Base-by-base conservation (phyloP, 2,797 vertebrate genomes). In the Nannoperca obscura region DNA sequence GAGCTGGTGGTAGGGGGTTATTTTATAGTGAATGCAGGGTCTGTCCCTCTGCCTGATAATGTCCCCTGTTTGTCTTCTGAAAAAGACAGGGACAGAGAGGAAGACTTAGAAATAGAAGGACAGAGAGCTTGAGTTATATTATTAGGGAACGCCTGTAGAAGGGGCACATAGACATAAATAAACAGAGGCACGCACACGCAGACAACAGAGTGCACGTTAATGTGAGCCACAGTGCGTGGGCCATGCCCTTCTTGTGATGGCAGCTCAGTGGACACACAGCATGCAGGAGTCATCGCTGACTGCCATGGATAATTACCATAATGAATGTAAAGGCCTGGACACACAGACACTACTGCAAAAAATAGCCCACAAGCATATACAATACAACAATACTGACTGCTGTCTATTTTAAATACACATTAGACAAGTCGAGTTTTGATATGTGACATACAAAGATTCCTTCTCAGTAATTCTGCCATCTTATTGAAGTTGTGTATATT, bases 281-380 rank as follows among this genome's bases (percentile, higher is more conserved):
- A 82, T 82, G 86, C 77, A 74, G 72, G 86, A 92, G 83, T 92
- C 88, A 87, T 91, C 73, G 19, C 85, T 76, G 74, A 55, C 90
- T 93, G 92, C 90, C 92, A 91, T 47, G 38, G 71, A 72, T 86
- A 85, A 92, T 93, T 91, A 91, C 76, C 80, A 78, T 92, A 93
- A 93, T 91, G 88, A 92, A 88, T 86, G 86, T 88, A 90, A 89
- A 87, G 58, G 66, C 61, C 54, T 4, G n/a, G 66, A 88, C 81
- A 81, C 58, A 71, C 46, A 76, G 72, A 83, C 63, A 69, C 50
- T 17, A 65, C 61, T 30, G 70, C 63, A 81, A 80, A 80, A 87
- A 88, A 88, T 55, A 86, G 73, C 72, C 72, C 69, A 64, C 65
- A 47, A 71, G 71, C 65, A 55, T 34, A 50, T 47, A 71, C 67